Percentiles rank a stretch among this genome's conserved stretches.
Conservation (phyloP, 1,140 invertebrate genomes). For the Neotoxoptera formosana region DNA sequence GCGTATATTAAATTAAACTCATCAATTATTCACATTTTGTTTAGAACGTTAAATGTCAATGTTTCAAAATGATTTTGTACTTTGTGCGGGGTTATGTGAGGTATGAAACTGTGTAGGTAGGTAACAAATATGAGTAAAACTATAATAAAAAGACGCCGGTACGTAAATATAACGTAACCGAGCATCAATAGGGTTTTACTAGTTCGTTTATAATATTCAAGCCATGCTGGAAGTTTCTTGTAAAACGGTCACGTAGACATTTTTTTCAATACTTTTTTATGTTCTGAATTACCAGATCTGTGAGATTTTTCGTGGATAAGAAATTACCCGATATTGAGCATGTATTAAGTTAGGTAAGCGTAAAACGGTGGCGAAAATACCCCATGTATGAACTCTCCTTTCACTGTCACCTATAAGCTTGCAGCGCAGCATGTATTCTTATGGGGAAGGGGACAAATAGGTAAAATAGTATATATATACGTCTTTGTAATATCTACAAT, state of each 20-base stretch:
- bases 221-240: constrained; percentile 18
- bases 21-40: background rate
- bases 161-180: background rate
- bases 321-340: background rate
- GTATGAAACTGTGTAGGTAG: background rate
- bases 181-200: constrained; percentile 36
- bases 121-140: background rate
- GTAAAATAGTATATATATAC: background rate
- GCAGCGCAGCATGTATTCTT: background rate
- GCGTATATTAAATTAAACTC: background rate
- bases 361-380: background rate
- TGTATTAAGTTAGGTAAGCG: background rate
- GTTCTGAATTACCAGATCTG: background rate
- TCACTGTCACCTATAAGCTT: background rate
- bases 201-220: constrained; percentile 33
- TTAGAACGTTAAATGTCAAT: background rate
- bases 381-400: background rate
- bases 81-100: background rate
- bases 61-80: background rate
- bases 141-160: background rate
- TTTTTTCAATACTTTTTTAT: constrained; percentile 45
- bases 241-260: constrained; percentile 50
- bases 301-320: background rate
- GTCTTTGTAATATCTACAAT: background rate
- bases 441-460: too few relatives aligned